Evolutionary conservation across 2,888 invertebrate species (phyloP).

Genomic region (Parapristionchus giblindavisi): DNA sequence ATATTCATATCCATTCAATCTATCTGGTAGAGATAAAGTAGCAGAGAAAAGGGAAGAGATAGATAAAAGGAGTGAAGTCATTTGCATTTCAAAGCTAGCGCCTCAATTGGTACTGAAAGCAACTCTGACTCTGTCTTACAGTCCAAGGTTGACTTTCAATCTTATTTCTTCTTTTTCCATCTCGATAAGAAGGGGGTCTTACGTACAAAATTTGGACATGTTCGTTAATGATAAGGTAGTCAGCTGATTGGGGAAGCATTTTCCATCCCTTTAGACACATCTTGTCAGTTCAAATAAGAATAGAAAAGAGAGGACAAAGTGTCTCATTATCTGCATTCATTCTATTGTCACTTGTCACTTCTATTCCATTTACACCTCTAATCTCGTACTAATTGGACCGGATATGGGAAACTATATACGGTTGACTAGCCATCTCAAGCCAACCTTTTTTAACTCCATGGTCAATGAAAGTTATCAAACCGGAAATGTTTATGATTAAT

Average conservation of each 20-base stretch:
- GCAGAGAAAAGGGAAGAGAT: background rate
- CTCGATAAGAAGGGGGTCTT: slow-evolving; percentile 19
- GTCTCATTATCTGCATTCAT: no score
- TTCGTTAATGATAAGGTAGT: no score
- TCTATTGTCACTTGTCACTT: background rate
- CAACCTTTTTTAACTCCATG: no score
- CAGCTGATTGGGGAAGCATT: no score
- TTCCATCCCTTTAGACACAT: no score
- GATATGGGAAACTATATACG: background rate
- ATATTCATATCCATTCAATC: background rate
- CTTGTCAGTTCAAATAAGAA: slow-evolving; percentile 32
- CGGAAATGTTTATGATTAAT: no score
- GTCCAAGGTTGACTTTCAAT: slow-evolving; percentile 11
- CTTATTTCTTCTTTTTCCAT: background rate
- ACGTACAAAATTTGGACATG: no score
- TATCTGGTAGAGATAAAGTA: background rate
- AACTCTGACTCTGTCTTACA: slow-evolving; percentile 11
- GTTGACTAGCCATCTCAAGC: no score
- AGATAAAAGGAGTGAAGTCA: background rate
- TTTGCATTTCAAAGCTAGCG: slow-evolving; percentile 28
- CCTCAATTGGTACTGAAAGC: slow-evolving; percentile 25
- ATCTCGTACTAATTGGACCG: slow-evolving; percentile 30
- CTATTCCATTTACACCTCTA: slow-evolving; percentile 16
- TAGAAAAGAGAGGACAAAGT: no score
- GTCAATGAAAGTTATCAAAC: no score